These are phyloP conservation scores for Aldabrachelys gigantea DNA, from an alignment of 2,113 vertebrate genomes.

Conservation along the genomic window DNA sequence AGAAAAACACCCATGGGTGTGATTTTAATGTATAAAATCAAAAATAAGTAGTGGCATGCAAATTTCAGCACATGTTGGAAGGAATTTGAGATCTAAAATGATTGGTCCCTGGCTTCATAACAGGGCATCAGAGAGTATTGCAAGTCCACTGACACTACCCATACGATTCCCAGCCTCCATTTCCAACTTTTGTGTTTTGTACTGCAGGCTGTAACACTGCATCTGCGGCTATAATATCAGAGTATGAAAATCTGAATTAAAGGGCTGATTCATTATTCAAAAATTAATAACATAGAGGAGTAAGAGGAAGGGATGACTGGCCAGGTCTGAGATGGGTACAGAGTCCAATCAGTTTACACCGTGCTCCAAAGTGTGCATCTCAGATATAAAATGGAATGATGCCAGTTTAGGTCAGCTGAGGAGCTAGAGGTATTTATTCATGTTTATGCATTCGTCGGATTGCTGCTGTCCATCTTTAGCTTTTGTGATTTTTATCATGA, in stretches of 20 bases:
- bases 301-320: not conserved
- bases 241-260: not conserved
- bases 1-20: not conserved
- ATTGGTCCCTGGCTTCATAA: not conserved
- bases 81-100: not conserved
- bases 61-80: too few relatives aligned
- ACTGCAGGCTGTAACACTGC: not conserved
- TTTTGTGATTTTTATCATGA: not conserved
- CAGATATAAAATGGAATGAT: not conserved
- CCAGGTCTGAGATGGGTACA: too few relatives aligned
- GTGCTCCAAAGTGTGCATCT: not conserved
- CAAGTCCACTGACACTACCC: not conserved
- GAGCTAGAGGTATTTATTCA: not conserved
- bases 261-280: not conserved
- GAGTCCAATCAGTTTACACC: not conserved
- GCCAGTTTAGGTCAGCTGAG: not conserved
- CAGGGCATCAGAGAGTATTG: not conserved
- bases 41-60: not conserved
- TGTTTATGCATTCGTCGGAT: not conserved
- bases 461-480: not conserved
- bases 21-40: not conserved
- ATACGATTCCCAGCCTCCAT: not conserved
- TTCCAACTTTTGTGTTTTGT: not conserved
- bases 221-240: not conserved
- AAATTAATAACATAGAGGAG: not conserved